Evolutionary conservation across 2,888 invertebrate species (phyloP).

Genomic region (Agrilus cyanescens): DNA sequence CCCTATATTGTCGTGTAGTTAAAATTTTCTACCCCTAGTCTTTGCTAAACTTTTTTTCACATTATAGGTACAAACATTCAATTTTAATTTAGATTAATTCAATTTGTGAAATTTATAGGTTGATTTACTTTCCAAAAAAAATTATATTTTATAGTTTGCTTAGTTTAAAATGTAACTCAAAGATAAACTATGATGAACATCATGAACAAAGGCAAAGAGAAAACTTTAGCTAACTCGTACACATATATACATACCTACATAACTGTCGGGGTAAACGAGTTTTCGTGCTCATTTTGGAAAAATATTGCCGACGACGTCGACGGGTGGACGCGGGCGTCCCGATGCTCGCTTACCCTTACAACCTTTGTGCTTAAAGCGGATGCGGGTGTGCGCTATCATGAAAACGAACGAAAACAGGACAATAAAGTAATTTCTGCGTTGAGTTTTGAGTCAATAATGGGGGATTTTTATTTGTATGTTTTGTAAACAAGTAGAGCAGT

Average conservation of each 20-base stretch:
- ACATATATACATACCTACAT: conserved; percentile 23
- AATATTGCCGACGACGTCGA: conserved; percentile 21
- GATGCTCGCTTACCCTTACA: background rate
- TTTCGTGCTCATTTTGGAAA: conserved; percentile 31
- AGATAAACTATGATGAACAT: conserved; percentile 34
- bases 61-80: no score
- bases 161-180: no score
- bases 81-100: no score
- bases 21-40: no score
- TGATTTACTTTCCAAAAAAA: no score
- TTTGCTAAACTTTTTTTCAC: no score
- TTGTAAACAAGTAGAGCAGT: no score
- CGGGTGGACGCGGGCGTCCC: conserved; percentile 17
- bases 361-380: conserved; percentile 10
- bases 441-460: conserved; percentile 35
- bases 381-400: conserved; percentile 28
- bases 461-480: conserved; percentile 20
- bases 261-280: conserved; percentile 34
- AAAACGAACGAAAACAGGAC: conserved; percentile 35
- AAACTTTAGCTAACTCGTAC: conserved; percentile 34
- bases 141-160: no score
- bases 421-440: conserved; percentile 32
- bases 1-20: no score
- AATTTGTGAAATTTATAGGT: no score
- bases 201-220: conserved; percentile 35